Base-by-base conservation (phyloP, 23 tunicate genomes). In the Clavelina lepadiformis region DNA sequence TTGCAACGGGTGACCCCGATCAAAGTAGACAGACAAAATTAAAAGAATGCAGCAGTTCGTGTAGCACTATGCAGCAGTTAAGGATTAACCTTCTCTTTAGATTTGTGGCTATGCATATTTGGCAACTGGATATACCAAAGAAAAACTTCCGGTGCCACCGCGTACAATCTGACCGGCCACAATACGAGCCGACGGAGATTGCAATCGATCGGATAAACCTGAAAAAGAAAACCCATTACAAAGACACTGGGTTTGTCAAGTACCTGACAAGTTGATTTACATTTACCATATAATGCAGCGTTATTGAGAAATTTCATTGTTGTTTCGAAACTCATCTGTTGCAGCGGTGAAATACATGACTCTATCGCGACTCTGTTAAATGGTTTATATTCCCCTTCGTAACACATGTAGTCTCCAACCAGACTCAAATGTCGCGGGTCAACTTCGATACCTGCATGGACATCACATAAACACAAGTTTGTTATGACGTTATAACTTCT, bases 271-370 rank as follows among this genome's bases (percentile, higher is more conserved):
- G 15, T 44, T 13, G 15, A 13, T 44, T 13, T 13, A 13, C n/a
- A 63, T 76, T 62, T 19, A 81, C 97, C 97, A 64, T 54, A 46
- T 38, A 89, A 26, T 1, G 89, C 97, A 28, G 99, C 88, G 4
- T 74, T 67, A 31, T 76, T 77, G 23, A 94, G 32, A 57, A 94
- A 94, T 23, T 53, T 58, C 29, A 78, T 35, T 1, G 96, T 86
- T 6, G 82, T 86, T 58, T 94, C 99, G 54, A 73, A 94, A 21
- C 81, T 80, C 88, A 94, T 94, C 61, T 86, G 91, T 60, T 94
- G 99, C 29, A 94, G 49, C 2, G 99, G 95, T 1, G 95, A 86
- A 1, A 76, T 74, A 62, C 95, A 94, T 21, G 58, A 28, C 30
- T 64, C 73, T 26, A 94, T 75, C 0, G 91, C 95, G 33, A 29